These are phyloP conservation scores for Gadus macrocephalus DNA, from an alignment of 2,113 vertebrate genomes.

Conservation along the genomic window DNA sequence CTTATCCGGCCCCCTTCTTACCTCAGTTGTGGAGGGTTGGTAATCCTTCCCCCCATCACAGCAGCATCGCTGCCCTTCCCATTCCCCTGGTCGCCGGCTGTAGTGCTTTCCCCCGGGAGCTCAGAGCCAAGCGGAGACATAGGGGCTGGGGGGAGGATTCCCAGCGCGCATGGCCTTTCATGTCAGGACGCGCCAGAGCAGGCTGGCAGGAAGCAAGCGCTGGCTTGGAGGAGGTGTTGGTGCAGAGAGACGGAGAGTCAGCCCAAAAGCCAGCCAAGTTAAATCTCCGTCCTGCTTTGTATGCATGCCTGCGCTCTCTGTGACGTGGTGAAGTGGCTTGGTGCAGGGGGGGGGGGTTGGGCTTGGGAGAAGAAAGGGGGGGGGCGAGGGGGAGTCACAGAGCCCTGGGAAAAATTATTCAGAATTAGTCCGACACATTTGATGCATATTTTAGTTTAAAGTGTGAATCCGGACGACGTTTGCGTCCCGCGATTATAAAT, in stretches of 20 bases:
- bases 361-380: background rate
- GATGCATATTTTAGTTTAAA: conserved; percentile 39
- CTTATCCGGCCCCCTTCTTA: no score
- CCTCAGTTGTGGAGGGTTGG: no score
- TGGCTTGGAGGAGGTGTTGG: conserved; percentile 1
- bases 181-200: conserved; percentile 35
- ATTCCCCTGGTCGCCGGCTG: background rate
- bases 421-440: conserved; percentile 53
- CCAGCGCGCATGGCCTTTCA: conserved; percentile 56
- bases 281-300: conserved; percentile 59
- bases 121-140: conserved; percentile 29
- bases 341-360: background rate
- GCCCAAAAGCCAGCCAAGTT: conserved; percentile 45
- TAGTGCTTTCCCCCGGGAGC: conserved; percentile 24
- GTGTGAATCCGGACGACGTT: background rate
- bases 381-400: conserved; percentile 53
- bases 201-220: background rate
- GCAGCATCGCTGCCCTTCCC: conserved; percentile 11
- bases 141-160: conserved; percentile 39
- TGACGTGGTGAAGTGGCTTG: background rate
- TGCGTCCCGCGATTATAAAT: no score
- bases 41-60: conserved; percentile 1
- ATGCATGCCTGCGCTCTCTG: conserved; percentile 51
- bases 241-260: conserved; percentile 34
- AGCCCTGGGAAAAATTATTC: conserved; percentile 54